Base-by-base conservation (phyloP, 2,113 vertebrate species). In the Chaetodon auriga region DNA sequence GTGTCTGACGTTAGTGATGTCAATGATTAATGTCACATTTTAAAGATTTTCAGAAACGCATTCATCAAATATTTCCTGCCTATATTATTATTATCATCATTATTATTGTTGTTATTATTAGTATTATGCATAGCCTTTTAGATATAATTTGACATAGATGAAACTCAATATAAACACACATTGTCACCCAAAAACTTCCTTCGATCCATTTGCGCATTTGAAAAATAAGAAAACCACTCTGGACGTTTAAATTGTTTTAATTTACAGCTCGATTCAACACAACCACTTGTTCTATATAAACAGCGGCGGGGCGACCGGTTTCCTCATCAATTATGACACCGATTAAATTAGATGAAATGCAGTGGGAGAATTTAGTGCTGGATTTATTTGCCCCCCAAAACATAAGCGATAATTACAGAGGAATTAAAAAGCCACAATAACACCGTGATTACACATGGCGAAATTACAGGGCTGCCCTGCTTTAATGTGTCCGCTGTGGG, bases 381-480 rank as follows among this genome's bases (percentile, higher is more conserved):
- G 78, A 43, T 87, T 86, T 83, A 80, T 90, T 91, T 62, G 70
- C 81, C 78, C 83, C 77, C 60, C 57, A 73, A 87, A 30, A 85
- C 89, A 83, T 30, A 80, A 86, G 12, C 62, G 68, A 68, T 89
- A 82, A 91, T 91, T 90, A 87, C 51, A 82, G 84, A 78, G 58
- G 68, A 90, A 92, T 90, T 86, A 90, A 90, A 90, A 84, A 83
- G 66, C 75, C 87, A 87, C 86, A 91, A 80, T 72, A 80, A 89
- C 86, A 66, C 45, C 43, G 25, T 41, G 78, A 82, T 78, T 84
- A 30, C 69, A 78, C 57, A 51, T 2, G n/a, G 64, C 35, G 49
- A 77, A 77, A 84, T 88, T 51, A 78, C 75, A 80, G 65, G 53
- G 69, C 76, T 79, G 83, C 64, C 41, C 63, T 53, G 55, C 49